These are phyloP conservation scores for Tautogolabrus adspersus DNA, from an alignment of 2,113 vertebrate species.

Conservation along the genomic window DNA sequence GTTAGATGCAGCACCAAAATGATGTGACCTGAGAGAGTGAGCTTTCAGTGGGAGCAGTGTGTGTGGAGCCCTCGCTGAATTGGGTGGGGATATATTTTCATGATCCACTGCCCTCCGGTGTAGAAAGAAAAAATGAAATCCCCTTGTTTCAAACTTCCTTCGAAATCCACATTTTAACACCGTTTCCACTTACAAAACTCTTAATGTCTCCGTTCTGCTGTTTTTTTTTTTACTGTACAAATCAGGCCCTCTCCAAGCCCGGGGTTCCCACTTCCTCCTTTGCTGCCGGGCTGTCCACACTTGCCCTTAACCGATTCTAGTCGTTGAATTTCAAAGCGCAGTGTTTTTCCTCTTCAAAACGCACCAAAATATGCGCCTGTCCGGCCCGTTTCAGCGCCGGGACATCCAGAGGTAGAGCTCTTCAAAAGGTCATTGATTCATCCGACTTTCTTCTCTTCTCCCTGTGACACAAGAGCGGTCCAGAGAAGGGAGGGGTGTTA, in stretches of 20 bases:
- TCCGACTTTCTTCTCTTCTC: slow-evolving; percentile 79
- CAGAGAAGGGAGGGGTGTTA: slow-evolving; percentile 85
- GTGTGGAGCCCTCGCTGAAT: slow-evolving; percentile 30
- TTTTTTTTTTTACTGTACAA: slow-evolving; percentile 22
- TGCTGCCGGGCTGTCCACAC: slow-evolving; percentile 71
- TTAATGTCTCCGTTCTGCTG: slow-evolving; percentile 2
- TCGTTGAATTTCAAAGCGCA: slow-evolving; percentile 53
- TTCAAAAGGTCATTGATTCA: slow-evolving; percentile 85
- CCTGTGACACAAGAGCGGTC: slow-evolving; percentile 84
- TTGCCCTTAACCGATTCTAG: slow-evolving; percentile 56
- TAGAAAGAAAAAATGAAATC: slow-evolving; percentile 41
- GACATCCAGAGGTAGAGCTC: slow-evolving; percentile 59
- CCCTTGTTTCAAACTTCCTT: slow-evolving; percentile 43
- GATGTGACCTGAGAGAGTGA: slow-evolving; percentile 53
- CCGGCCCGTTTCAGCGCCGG: slow-evolving; percentile 52
- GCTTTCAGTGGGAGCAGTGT: slow-evolving; percentile 26
- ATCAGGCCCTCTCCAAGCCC: slow-evolving; percentile 78
- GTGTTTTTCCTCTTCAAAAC: slow-evolving; percentile 20
- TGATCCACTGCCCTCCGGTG: slow-evolving; percentile 57
- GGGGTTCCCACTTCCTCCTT: slow-evolving; percentile 82
- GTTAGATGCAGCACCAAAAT: slow-evolving; percentile 21
- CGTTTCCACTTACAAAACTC: neutral
- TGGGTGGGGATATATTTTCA: slow-evolving; percentile 65
- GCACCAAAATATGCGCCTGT: slow-evolving; percentile 17
- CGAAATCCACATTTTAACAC: slow-evolving; percentile 44